Conservation (phyloP, 2,888 invertebrate genomes). For the Andrena chrysosceles region DNA sequence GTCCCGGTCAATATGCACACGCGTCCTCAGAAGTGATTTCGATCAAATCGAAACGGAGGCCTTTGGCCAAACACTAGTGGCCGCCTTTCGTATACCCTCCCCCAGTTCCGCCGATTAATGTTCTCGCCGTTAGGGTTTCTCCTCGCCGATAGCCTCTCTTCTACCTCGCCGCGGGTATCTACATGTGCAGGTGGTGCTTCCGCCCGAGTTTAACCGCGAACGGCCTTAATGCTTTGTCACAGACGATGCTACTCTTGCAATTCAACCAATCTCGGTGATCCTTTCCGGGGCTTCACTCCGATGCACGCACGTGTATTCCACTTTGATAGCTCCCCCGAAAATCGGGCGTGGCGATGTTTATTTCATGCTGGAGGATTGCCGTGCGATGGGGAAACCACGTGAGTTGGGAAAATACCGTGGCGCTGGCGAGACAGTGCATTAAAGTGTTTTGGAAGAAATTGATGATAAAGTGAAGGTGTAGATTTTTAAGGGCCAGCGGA, state of each 20-base stretch:
- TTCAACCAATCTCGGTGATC: slow-evolving; percentile 13
- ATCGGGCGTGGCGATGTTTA: slow-evolving; percentile 14
- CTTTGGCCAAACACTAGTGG: slow-evolving; percentile 38
- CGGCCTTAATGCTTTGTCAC: slow-evolving; percentile 39
- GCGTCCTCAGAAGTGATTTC: slow-evolving; percentile 37
- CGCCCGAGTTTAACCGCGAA: slow-evolving; percentile 17
- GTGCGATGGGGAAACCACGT: background rate
- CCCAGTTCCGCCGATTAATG: slow-evolving; percentile 19
- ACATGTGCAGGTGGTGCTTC: slow-evolving; percentile 37
- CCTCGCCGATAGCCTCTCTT: background rate
- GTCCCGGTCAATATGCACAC: slow-evolving; percentile 35
- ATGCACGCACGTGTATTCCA: background rate
- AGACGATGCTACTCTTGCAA: slow-evolving; percentile 26
- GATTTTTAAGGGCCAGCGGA: too few relatives aligned
- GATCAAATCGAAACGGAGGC: slow-evolving; percentile 36
- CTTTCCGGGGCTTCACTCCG: background rate
- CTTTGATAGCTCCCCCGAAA: slow-evolving; percentile 15
- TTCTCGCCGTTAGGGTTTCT: background rate
- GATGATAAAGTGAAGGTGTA: too few relatives aligned
- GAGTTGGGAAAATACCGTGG: background rate
- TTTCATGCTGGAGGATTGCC: slow-evolving; percentile 4
- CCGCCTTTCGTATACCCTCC: slow-evolving; percentile 34
- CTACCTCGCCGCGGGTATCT: slow-evolving; percentile 3
- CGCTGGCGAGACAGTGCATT: background rate
- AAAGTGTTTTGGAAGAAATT: background rate